Base-by-base conservation (phyloP, 35 echinoderm and acorn worm species). In the Diadema setosum region DNA sequence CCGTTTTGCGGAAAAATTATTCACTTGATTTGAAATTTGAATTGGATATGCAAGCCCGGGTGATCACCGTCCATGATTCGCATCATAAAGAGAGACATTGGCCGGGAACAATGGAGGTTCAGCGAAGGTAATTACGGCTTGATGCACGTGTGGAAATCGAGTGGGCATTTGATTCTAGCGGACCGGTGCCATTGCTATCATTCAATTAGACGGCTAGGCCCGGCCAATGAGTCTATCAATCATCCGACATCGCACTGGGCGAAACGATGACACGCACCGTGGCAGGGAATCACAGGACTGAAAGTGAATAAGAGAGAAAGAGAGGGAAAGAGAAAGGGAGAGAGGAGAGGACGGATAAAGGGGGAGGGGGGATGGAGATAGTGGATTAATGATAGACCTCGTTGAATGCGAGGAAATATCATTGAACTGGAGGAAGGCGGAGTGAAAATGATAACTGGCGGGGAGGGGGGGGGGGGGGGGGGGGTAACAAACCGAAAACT, bases 141-240 rank as follows among this genome's bases (percentile, higher is more conserved):
- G 27, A 16, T 27, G 65, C 65, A 70, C 65, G 65, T 70, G 65
- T 70, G 1, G 15, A 26, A 2, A 31, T 70, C 2, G 15, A 70
- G 21, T 14, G 65, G 16, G 24, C 2, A 26, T 70, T 70, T 14
- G 24, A 70, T 70, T 70, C 65, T 3, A 70, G 21, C 65, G 15
- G 65, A 23, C 16, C 27, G 65, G 27, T 35, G 36, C 32, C 65
- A 70, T 27, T 33, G 65, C 15, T 33, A 70, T 70, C 2, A 70
- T 27, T 70, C 65, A 70, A 70, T 70, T 70, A 70, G 65, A 14
- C 65, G 65, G 65, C 65, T 70, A 70, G 65, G 26, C 65, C 65
- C 65, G 2, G 65, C 2, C 24, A 70, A 31, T 11, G 4, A 2
- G 3, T 31, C 27, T 14, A 26, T 70, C 65, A 26, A 70, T 70